A percentile compares a stretch with the other conserved stretches of the same genome.
These are phyloP conservation scores for Echinops telfairi DNA, from an alignment of 2,113 vertebrate species.

Conservation along the genomic window DNA sequence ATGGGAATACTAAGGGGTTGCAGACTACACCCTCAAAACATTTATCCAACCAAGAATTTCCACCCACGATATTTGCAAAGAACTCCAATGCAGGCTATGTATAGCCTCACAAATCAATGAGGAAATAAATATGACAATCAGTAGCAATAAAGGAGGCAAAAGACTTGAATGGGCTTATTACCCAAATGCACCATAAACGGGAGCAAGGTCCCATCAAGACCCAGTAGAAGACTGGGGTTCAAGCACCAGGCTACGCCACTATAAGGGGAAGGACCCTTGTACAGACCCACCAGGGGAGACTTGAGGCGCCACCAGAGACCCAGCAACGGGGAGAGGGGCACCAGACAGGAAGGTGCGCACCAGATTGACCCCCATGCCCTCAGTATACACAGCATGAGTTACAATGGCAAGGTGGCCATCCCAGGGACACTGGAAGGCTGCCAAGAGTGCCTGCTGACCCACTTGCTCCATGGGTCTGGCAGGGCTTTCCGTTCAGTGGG, in stretches of 20 bases:
- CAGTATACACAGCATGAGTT: not conserved
- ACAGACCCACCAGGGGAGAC: not conserved
- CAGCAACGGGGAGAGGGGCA: too few relatives aligned
- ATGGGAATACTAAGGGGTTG: not conserved
- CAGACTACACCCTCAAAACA: not conserved
- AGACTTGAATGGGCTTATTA: not conserved
- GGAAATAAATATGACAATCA: not conserved
- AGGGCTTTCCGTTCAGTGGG: not conserved
- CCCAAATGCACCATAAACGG: not conserved
- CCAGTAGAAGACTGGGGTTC: not conserved
- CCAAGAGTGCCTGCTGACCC: not conserved
- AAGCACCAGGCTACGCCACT: not conserved
- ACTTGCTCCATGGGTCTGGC: not conserved
- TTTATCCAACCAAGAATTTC: not conserved
- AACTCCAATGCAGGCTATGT: not conserved
- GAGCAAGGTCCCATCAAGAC: not conserved
- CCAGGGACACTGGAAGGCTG: not conserved
- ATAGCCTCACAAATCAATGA: not conserved
- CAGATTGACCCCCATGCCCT: too few relatives aligned
- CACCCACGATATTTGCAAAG: not conserved
- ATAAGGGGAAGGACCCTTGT: not conserved
- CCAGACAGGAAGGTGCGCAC: too few relatives aligned
- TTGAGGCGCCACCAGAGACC: not conserved
- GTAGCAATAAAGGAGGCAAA: not conserved
- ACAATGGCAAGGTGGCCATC: not conserved